Evolutionary conservation across 2,888 invertebrate genomes (phyloP), one percentile per base, ranked within the genome.

Genomic region (Pyralis farinalis): DNA sequence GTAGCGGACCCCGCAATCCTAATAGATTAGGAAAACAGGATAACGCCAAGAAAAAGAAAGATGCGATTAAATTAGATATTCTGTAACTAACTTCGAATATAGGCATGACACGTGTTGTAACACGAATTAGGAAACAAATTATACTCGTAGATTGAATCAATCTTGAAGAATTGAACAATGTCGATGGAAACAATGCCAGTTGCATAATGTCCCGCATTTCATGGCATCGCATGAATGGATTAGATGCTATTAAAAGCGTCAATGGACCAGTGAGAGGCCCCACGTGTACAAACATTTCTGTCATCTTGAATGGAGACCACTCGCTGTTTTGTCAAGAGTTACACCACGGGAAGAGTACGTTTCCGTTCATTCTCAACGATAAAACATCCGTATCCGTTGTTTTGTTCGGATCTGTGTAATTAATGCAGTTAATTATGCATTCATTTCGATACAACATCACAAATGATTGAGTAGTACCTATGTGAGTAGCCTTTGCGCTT

Each of bases 271-370:
- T 21, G 41, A 11, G 38, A 44, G 46, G 51, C 50, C 16, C 16
- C 16, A 46, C 63, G 61, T 67, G 46, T 66, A 68, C 63, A 67
- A 73, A 72, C 63, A 69, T 53, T 49, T 46, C 40, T 63, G 59
- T 58, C 59, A 61, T 52, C 48, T 57, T 55, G 58, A 63, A 60
- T 62, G 55, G 47, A 29, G 38, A 41, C 43, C 48, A 48, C 42
- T 51, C 44, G 56, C 46, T 63, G 58, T 54, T 54, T 58, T 58
- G 53, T 58, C 63, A 55, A 25, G n/a, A 25, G 25, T 59, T 45
- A 48, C 43, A 47, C 48, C 45, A 53, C 58, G 58, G 57, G 64
- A 63, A 63, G 63, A 58, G 60, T 69, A 49, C 60, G 54, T 65
- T 63, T 71, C 71, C 69, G 63, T 36, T 66, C 64, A 56, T 64